These are phyloP conservation scores for Fringilla coelebs DNA, from an alignment of 2,797 vertebrate species.

Conservation along the genomic window DNA sequence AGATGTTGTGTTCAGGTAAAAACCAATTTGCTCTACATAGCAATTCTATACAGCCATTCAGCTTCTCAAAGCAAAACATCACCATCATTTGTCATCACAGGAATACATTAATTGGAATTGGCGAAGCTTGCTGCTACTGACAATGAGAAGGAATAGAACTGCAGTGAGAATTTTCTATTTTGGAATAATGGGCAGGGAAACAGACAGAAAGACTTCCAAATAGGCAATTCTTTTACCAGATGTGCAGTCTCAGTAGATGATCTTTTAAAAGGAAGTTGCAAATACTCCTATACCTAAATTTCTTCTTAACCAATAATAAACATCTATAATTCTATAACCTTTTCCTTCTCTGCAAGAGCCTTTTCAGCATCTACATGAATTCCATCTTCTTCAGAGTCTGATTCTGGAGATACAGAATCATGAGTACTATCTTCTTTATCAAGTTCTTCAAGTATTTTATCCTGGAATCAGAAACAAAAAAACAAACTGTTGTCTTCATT, in stretches of 20 bases:
- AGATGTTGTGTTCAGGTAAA: background rate
- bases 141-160: background rate
- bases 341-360: constrained; percentile 87
- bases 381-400: constrained; percentile 87
- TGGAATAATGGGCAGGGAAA: background rate
- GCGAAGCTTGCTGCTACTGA: background rate
- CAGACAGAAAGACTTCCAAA: background rate
- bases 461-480: constrained; percentile 71
- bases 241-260: background rate
- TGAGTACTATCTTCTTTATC: constrained; percentile 87
- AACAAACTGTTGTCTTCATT: background rate
- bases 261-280: background rate
- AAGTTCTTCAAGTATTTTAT: constrained; percentile 87
- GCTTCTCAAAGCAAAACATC: background rate
- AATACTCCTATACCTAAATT: background rate
- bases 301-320: background rate
- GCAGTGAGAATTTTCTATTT: background rate
- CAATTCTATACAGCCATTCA: background rate
- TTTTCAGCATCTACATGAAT: constrained; percentile 78
- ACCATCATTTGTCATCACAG: background rate
- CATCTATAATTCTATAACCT: constrained; percentile 61
- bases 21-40: accelerated
- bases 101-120: background rate
- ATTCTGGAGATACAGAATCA: constrained; percentile 86
- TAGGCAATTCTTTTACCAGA: background rate